Evolutionary conservation across 1,140 invertebrate species (phyloP).

Genomic region (Pseudoatta argentina): DNA sequence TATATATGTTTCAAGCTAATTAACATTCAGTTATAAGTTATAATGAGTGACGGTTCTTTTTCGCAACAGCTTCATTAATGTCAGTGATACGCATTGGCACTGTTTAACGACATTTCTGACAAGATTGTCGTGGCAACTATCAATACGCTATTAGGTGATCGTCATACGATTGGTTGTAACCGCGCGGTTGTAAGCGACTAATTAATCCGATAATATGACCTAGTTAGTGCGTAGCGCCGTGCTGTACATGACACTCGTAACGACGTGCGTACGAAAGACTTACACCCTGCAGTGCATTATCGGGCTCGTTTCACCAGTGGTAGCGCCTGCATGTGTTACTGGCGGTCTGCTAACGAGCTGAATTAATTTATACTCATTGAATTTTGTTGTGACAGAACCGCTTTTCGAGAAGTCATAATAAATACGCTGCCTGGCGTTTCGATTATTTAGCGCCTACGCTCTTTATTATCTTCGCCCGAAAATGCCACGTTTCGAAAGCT

Average conservation of each 20-base stretch:
- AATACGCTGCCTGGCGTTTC: slow-evolving; percentile 64
- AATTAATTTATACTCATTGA: slow-evolving; percentile 82
- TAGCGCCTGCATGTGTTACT: slow-evolving; percentile 28
- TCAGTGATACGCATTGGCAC: slow-evolving; percentile 8
- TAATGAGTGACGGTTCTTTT: slow-evolving; percentile 26
- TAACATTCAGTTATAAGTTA: background rate
- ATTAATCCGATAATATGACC: slow-evolving; percentile 80
- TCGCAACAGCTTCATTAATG: slow-evolving; percentile 32
- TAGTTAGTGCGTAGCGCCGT: slow-evolving; percentile 57
- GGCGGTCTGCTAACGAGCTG: slow-evolving; percentile 77
- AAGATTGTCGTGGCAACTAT: slow-evolving; percentile 43
- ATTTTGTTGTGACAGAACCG: slow-evolving; percentile 72
- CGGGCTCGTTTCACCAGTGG: slow-evolving; percentile 1
- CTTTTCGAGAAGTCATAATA: slow-evolving; percentile 79
- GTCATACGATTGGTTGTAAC: slow-evolving; percentile 64
- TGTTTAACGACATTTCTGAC: slow-evolving; percentile 43
- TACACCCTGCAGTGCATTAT: background rate
- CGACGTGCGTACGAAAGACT: slow-evolving; percentile 21
- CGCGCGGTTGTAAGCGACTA: slow-evolving; percentile 71
- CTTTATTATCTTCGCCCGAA: background rate
- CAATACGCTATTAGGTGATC: slow-evolving; percentile 65
- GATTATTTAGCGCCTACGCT: slow-evolving; percentile 72
- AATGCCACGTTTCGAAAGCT: background rate
- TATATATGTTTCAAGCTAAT: slow-evolving; percentile 42
- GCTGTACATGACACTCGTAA: slow-evolving; percentile 36